Conservation (phyloP, 1,140 invertebrate genomes). For the Pseudomyrmex concolor region DNA sequence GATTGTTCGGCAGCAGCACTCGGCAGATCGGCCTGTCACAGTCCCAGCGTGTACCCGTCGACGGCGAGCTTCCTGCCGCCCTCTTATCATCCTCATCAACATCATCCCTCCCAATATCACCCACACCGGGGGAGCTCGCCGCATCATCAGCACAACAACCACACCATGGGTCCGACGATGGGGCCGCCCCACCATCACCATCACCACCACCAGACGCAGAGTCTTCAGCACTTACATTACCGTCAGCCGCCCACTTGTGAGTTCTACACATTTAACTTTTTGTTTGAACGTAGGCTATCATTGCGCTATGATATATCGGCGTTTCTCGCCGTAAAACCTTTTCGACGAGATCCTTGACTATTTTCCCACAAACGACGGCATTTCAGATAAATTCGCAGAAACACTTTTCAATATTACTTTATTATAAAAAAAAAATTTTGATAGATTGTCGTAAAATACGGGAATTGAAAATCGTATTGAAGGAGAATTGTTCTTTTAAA, state of each 20-base stretch:
- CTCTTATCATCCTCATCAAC: slow-evolving; percentile 82
- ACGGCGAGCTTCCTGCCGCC: slow-evolving; percentile 80
- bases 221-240: slow-evolving; percentile 83
- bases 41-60: slow-evolving; percentile 83
- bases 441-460: background rate
- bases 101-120: slow-evolving; percentile 82
- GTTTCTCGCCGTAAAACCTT: background rate
- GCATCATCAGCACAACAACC: slow-evolving; percentile 81
- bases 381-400: background rate
- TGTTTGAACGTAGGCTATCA: background rate
- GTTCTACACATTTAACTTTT: slow-evolving; percentile 62
- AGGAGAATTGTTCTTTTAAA: background rate
- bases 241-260: slow-evolving; percentile 83
- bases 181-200: slow-evolving; percentile 83
- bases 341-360: background rate
- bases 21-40: slow-evolving; percentile 86
- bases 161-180: slow-evolving; percentile 81
- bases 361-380: background rate
- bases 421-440: no score
- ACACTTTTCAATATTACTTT: no score
- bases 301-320: background rate
- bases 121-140: slow-evolving; percentile 83
- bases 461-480: background rate
- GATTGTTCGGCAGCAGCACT: slow-evolving; percentile 77
- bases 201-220: slow-evolving; percentile 83